Evolutionary conservation across 2,888 invertebrate genomes (phyloP).

Genomic region (Cabera pusaria): DNA sequence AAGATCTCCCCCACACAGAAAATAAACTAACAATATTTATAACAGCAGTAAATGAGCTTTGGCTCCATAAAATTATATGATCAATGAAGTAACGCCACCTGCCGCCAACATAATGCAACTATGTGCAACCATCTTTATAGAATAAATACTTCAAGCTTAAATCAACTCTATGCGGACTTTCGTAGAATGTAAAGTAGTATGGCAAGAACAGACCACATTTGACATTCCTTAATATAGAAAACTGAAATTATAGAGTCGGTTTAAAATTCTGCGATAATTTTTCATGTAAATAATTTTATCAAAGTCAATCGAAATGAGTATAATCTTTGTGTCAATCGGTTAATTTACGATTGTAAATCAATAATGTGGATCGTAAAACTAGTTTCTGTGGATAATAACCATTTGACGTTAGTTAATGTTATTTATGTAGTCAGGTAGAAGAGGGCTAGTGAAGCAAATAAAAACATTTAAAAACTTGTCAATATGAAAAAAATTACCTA

Average conservation of each 20-base stretch:
- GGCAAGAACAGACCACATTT: too few species aligned
- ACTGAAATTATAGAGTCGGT: too few species aligned
- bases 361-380: too few species aligned
- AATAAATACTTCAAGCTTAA: background rate
- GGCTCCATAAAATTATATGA: conserved; percentile 63
- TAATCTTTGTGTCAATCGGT: conserved; percentile 34
- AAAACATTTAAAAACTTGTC: too few species aligned
- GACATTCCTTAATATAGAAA: too few species aligned
- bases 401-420: conserved; percentile 17
- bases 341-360: conserved; percentile 37
- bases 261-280: too few species aligned
- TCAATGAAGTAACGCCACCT: conserved; percentile 63
- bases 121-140: conserved; percentile 20
- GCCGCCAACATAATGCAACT: conserved; percentile 31
- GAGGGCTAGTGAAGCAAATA: too few species aligned
- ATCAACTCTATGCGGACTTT: background rate
- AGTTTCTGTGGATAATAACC: too few species aligned
- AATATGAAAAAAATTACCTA: too few species aligned
- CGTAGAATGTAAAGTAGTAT: background rate
- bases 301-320: conserved; percentile 22
- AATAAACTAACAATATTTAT: conserved; percentile 52
- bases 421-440: too few species aligned
- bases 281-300: conserved; percentile 30
- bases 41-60: conserved; percentile 49
- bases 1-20: conserved; percentile 31